Base-by-base conservation (phyloP, 2,888 invertebrate genomes). In the Clunio marinus region DNA sequence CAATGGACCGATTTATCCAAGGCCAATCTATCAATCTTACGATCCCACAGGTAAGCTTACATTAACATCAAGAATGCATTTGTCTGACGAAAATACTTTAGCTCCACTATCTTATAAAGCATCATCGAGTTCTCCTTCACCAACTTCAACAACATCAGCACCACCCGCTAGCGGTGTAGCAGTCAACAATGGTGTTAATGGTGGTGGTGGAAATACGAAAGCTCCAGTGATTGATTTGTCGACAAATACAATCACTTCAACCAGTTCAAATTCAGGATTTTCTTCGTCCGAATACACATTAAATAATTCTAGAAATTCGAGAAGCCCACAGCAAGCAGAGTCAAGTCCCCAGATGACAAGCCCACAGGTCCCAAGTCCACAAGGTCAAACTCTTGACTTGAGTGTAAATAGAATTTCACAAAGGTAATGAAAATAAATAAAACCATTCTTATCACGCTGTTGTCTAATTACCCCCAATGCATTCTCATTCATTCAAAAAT, bases 331-430 rank as follows among this genome's bases (percentile, higher is more conserved):
- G 79, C 91, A 89, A 79, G 90, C 91, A 70, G 91, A 91, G 73
- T 88, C 91, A 72, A 91, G 91, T 80, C 92, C 92, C 72, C 87
- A 88, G 76, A 87, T 90, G 72, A 88, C 91, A 76, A 91, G 91
- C 81, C 91, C 91, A 72, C 91, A 91, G 83, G 91, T 91, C 80
- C 91, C 92, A 76, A 92, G 91, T 82, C 92, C 92, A 71, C 92
- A 92, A 82, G 92, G 92, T 74, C 92, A 93, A 80, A 92, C 92
- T 74, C 83, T 92, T 78, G 92, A 93, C 82, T 86, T 92, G 78
- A 91, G 91, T 80, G 91, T 93, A 74, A 91, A 89, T 80, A 84
- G 91, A 80, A 84, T 91, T 79, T 87, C 88, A 77, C 90, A 91
- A 84, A 90, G 91, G 91, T 91, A 82, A 75, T 72, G 22, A 51